Base-by-base conservation (phyloP, 2,113 vertebrate genomes). In the Ophiodon elongatus region DNA sequence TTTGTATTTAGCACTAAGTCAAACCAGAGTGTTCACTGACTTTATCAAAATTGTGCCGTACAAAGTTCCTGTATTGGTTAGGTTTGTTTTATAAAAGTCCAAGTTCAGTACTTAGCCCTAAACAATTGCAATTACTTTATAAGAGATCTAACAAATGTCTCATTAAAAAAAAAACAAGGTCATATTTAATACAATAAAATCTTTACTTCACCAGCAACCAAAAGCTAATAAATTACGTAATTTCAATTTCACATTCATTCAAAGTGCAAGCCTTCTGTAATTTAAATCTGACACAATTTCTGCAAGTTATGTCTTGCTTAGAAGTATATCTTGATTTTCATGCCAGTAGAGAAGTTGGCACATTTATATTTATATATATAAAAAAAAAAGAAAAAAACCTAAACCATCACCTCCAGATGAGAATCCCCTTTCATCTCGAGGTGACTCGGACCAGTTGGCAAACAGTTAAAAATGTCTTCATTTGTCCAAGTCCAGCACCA, bases 161-260 rank as follows among this genome's bases (percentile, higher is more conserved):
- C 11, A 15, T 50, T 7, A 23, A 35, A 82, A 83, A 79, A 8
- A 80, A 33, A 79, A 82, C 25, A 52, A n/a, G n/a, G 33, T 21
- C 64, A 60, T 47, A 29, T 66, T 21, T 67, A 11, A 83, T 87
- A 82, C 64, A 88, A 60, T 88, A 94, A 93, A 93, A 83, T 86
- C 85, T 96, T 96, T 95, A 95, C 95, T 95, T 93, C 57, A 88
- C 88, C 85, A 91, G 59, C 89, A 91, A 89, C 76, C 90, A 81
- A 87, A 92, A 90, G 41, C 90, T 88, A 94, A 96, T 96, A 96
- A 95, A 95, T 96, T 94, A 95, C 73, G 45, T 79, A 52, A 71
- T 89, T 73, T 83, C 78, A 85, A 82, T 76, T 84, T 84, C 73
- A 89, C 92, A 93, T 93, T 91, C 73, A 89, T 88, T 91, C 82